Evolutionary conservation across 2,797 vertebrate species (phyloP).

Genomic region (Hoplostethus atlanticus): DNA sequence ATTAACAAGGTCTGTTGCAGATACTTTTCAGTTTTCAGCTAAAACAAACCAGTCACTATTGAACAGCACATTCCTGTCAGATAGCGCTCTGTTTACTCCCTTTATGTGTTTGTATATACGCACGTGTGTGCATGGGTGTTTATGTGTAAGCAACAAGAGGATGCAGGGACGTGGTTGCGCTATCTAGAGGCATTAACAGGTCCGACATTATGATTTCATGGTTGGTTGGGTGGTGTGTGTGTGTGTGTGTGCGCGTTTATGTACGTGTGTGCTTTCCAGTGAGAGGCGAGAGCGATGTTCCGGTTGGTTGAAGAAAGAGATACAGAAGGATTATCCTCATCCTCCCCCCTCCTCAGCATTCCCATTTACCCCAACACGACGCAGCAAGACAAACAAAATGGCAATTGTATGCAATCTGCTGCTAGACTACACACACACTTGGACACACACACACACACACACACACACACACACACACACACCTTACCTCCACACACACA

Average conservation of each 20-base stretch:
- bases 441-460: not conserved
- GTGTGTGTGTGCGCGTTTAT: constrained; percentile 20
- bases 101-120: constrained; percentile 14
- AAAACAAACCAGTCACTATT: constrained; percentile 42
- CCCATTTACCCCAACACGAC: constrained; percentile 67
- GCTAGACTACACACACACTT: not conserved
- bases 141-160: constrained; percentile 40
- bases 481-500: not conserved
- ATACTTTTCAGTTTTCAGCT: constrained; percentile 41
- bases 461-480: not conserved
- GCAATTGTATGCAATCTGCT: constrained; percentile 48
- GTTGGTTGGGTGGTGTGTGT: constrained; percentile 65
- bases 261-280: constrained; percentile 45
- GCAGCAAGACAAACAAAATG: constrained; percentile 57
- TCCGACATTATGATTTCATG: constrained; percentile 83
- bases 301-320: constrained; percentile 76
- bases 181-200: constrained; percentile 81
- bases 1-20: constrained; percentile 42
- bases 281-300: constrained; percentile 67
- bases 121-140: constrained; percentile 32
- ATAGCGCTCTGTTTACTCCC: constrained; percentile 60
- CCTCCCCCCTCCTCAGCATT: constrained; percentile 45
- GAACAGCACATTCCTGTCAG: constrained; percentile 52
- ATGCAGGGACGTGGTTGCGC: constrained; percentile 54
- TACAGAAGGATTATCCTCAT: constrained; percentile 74